Evolutionary conservation across 2,888 invertebrate genomes (phyloP), one percentile per base, ranked within the genome.

Genomic region (Tiliacea citrago): DNA sequence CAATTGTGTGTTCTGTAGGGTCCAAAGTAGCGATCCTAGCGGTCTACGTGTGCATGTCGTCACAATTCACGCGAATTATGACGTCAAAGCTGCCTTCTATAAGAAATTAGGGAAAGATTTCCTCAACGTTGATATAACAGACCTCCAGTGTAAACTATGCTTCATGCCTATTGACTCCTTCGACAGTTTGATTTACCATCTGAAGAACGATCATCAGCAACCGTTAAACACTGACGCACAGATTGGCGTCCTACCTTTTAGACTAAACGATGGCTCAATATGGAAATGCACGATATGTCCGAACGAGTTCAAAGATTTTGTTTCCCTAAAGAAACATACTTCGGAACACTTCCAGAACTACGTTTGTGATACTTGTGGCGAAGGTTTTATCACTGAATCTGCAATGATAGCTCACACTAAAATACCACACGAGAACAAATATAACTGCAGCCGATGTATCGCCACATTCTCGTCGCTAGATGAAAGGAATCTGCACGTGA

Each of bases 261-360:
- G 90, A 78, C 80, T 96, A 9, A 94, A 94, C 82, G 93, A 96
- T 65, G 96, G 95, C 0, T 93, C 95, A 0, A 86, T 92, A 47
- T 96, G 96, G 96, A 94, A 95, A 83, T 96, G 96, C 68, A 95
- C 95, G 0, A 94, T 96, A 77, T 96, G 96, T 82, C 92, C 94
- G 0, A 94, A 95, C 70, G 93, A 94, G 78, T 96, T 96, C 65
- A 94, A 95, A 90, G 95, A 96, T 82, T 96, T 96, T 67, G 89
- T 93, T 0, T 94, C 94, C 0, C 80, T 96, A n/a, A 95, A 94
- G 77, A 96, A 95, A 61, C 96, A 96, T 75, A 96, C 96, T 0
- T 90, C 94, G 0, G 93, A 93, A 79, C 96, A 96, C 85, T 96
- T 95, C 67, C 95, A 96, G 79, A 96, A 96, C 75, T 96, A 95